phyloP scores from a whole-genome alignment of 1,140 invertebrate species.

The Hormaphis cornu region DNA sequence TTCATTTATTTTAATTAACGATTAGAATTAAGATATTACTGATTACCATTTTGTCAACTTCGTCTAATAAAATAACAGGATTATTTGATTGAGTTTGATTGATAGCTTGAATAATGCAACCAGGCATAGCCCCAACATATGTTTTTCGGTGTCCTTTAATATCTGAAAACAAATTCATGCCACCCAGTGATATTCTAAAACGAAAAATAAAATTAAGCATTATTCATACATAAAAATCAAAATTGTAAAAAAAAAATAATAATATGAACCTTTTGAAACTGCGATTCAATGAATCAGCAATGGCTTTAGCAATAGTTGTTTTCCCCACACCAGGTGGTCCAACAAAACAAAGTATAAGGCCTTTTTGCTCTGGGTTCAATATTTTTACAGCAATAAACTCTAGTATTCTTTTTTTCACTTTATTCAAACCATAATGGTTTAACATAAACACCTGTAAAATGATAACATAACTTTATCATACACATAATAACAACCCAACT shows the following conservation, averaged over 20 bases:
- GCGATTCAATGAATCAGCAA: constrained; percentile 50
- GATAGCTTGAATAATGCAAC: constrained; percentile 50
- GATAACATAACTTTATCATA: background rate
- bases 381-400: constrained; percentile 52
- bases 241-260: background rate
- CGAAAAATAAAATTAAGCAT: background rate
- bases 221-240: background rate
- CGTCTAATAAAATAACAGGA: constrained; percentile 55
- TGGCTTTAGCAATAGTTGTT: constrained; percentile 52
- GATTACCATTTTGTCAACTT: constrained; percentile 54
- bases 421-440: constrained; percentile 53
- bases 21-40: too few relatives aligned
- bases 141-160: constrained; percentile 54
- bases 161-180: constrained; percentile 52
- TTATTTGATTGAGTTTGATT: constrained; percentile 48
- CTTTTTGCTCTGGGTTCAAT: constrained; percentile 46
- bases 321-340: constrained; percentile 58
- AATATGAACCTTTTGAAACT: constrained; percentile 43
- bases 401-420: constrained; percentile 51
- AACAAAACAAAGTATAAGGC: constrained; percentile 55
- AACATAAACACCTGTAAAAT: constrained; percentile 43
- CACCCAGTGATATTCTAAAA: constrained; percentile 49
- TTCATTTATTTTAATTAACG: too few relatives aligned
- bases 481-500: background rate
- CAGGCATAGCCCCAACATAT: constrained; percentile 57